phyloP scores from a whole-genome alignment of 2,888 invertebrate genomes.

The Zhuqinia jingwanae region DNA sequence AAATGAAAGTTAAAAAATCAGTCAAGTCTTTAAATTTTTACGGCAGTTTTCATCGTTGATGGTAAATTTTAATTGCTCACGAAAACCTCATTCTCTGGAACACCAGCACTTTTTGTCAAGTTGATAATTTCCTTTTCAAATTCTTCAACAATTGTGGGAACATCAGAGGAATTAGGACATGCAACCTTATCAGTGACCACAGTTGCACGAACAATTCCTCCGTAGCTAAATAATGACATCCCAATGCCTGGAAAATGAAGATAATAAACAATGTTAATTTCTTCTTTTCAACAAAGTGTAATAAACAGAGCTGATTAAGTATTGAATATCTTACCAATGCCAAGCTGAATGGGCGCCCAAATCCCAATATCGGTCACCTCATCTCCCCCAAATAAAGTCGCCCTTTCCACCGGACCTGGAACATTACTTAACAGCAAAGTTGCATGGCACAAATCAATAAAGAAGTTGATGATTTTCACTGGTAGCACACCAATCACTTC shows the following conservation, averaged over 20 bases:
- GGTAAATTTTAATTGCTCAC: constrained; percentile 29
- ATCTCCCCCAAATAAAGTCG: constrained; percentile 76
- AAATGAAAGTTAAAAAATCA: background rate
- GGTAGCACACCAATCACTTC: constrained; percentile 75
- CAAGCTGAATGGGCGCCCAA: constrained; percentile 77
- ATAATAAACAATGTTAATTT: background rate
- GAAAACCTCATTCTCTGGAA: constrained; percentile 64
- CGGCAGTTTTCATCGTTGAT: background rate
- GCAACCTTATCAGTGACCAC: constrained; percentile 76
- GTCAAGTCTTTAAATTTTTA: constrained; percentile 13
- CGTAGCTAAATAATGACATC: constrained; percentile 77
- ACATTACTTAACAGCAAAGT: constrained; percentile 77
- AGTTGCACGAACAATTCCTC: constrained; percentile 76
- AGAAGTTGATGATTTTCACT: constrained; percentile 67
- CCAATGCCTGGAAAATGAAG: constrained; percentile 75
- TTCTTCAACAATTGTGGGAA: constrained; percentile 72
- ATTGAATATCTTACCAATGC: constrained; percentile 71
- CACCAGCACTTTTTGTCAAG: constrained; percentile 69
- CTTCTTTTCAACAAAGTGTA: constrained; percentile 3
- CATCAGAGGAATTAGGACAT: constrained; percentile 70
- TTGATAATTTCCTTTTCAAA: constrained; percentile 77
- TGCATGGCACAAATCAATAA: constrained; percentile 75
- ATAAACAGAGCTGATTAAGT: background rate
- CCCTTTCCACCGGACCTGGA: constrained; percentile 77
- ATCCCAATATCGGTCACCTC: constrained; percentile 76